These are phyloP conservation scores for Volucella zonaria DNA, from an alignment of 2,888 invertebrate species.

Conservation along the genomic window DNA sequence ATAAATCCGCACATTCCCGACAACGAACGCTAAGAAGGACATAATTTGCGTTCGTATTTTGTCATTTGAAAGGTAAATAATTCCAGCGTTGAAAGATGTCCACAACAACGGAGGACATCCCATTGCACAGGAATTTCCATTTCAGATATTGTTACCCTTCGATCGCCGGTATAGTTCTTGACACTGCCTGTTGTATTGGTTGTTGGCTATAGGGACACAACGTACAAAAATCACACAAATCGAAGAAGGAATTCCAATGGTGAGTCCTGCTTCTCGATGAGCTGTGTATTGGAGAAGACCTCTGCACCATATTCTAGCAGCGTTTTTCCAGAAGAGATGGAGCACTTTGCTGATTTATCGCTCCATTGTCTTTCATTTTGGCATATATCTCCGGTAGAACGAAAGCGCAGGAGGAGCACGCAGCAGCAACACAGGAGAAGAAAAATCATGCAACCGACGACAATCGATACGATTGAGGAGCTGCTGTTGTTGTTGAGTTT, in stretches of 20 bases:
- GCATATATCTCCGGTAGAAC: slow-evolving; percentile 74
- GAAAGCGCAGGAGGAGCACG: slow-evolving; percentile 52
- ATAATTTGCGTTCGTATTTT: slow-evolving; percentile 73
- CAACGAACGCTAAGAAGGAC: slow-evolving; percentile 70
- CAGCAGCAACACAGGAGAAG: slow-evolving; percentile 1
- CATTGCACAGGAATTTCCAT: slow-evolving; percentile 63
- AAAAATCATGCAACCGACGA: slow-evolving; percentile 59
- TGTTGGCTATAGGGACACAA: too few relatives aligned
- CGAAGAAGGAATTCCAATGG: slow-evolving; percentile 54
- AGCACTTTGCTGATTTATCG: slow-evolving; percentile 76
- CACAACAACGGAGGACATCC: slow-evolving; percentile 23
- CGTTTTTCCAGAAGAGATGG: slow-evolving; percentile 46
- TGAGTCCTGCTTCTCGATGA: slow-evolving; percentile 41
- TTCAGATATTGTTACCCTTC: slow-evolving; percentile 73
- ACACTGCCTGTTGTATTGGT: slow-evolving; percentile 19
- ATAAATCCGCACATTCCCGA: slow-evolving; percentile 70
- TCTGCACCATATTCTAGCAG: slow-evolving; percentile 10
- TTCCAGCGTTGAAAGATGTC: slow-evolving; percentile 62
- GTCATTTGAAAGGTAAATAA: slow-evolving; percentile 73
- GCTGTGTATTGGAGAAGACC: slow-evolving; percentile 9
- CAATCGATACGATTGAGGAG: slow-evolving; percentile 71
- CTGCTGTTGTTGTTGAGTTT: slow-evolving; percentile 28
- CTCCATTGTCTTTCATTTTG: slow-evolving; percentile 77
- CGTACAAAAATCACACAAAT: slow-evolving; percentile 21
- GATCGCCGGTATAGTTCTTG: slow-evolving; percentile 67